These are phyloP conservation scores for Aspidiotus destructor DNA, from an alignment of 2,888 invertebrate species.

Conservation along the genomic window DNA sequence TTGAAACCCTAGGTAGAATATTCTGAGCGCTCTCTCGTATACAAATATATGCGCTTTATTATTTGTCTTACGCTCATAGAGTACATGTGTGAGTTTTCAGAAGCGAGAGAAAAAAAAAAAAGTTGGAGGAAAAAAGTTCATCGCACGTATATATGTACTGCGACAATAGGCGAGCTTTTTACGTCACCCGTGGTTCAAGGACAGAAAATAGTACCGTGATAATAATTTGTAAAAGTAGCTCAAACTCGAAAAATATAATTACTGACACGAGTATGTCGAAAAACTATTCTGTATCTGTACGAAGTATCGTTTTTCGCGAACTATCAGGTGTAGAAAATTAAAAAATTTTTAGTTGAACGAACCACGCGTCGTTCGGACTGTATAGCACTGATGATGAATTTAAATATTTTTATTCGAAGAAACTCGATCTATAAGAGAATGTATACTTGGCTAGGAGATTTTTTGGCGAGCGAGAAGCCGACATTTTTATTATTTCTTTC, in stretches of 20 bases:
- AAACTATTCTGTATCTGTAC: not conserved
- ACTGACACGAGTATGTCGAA: not conserved
- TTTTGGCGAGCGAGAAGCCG: not conserved
- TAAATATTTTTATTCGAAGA: too few relatives aligned
- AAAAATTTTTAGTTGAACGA: not conserved
- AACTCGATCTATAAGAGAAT: too few relatives aligned
- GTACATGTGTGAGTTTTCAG: not conserved
- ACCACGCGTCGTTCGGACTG: not conserved
- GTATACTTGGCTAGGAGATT: too few relatives aligned
- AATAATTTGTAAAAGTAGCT: slow-evolving; percentile 2
- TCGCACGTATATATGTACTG: not conserved
- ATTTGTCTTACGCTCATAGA: not conserved
- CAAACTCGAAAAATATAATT: slow-evolving; percentile 2
- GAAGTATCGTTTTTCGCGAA: not conserved
- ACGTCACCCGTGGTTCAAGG: slow-evolving; percentile 9
- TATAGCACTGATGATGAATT: too few relatives aligned
- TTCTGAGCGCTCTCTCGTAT: too few relatives aligned
- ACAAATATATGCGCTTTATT: not conserved
- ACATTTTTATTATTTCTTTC: not conserved
- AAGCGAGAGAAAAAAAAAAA: not conserved
- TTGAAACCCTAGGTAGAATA: not conserved
- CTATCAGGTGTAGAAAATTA: not conserved
- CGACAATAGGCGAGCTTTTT: slow-evolving; percentile 10
- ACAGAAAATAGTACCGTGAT: not conserved
- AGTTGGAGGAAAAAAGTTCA: slow-evolving; percentile 9